Evolutionary conservation across 2,888 invertebrate species (phyloP), one percentile per base, ranked within the genome.

Genomic region (Corbicula japonica): DNA sequence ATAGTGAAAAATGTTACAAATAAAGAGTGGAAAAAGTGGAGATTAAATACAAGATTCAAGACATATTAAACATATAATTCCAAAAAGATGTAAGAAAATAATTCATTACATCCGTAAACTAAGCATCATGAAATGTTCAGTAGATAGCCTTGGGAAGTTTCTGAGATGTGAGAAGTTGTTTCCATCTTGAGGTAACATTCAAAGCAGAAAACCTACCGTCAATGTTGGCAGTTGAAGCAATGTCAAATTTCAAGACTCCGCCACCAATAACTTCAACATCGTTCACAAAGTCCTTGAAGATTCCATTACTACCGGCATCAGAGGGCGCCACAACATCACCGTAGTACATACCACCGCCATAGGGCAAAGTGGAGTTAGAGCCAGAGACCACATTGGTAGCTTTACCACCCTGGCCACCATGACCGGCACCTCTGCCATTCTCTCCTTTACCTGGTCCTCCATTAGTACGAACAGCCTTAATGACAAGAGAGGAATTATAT

Each of bases 391-490:
- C 28, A 21, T 58, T 70, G 2, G 71, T 71, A 12, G 76, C 81
- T 38, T 71, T 70, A 15, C 87, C 88, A 54, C 89, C 89, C 73
- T 86, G 87, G 28, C 89, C 89, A 54, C 88, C 89, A 63, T 89
- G 88, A 23, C 88, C 87, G 15, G 87, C 89, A 15, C 89, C 89
- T 34, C 83, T 78, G 1, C 87, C 86, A 65, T 79, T 71, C 41
- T 73, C 65, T 34, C 88, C 89, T 21, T 76, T 73, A 4, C 88
- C 88, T 5, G 48, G 65, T 8, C 83, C 81, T 44, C 81, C 84
- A 60, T 62, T 72, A 35, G 62, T 70, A 46, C 81, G 72, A 6
- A 60, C 71, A 35, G 80, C 81, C 88, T 86, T 77, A 0, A 66
- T 50, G 21, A 21, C n/a, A 21, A 8, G 23, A 15, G 21, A 10